Conservation (phyloP, 2,888 invertebrate species). For the Catocala fraxini region DNA sequence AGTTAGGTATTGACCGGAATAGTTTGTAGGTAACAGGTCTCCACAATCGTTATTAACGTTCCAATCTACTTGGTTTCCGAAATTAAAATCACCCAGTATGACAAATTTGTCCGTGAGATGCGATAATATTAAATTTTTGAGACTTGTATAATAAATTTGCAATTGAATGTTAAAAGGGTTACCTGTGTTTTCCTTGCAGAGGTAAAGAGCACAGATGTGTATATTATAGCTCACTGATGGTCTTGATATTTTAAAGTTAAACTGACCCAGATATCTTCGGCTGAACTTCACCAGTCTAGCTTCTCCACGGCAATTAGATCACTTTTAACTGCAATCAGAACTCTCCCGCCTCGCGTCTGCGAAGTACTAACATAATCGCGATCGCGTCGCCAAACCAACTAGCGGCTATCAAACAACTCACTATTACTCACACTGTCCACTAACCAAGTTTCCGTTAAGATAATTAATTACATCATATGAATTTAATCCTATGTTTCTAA, state of each 20-base stretch:
- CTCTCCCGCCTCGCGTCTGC: constrained; percentile 13
- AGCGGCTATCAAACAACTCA: constrained; percentile 12
- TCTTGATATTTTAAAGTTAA: constrained; percentile 7
- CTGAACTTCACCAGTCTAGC: constrained; percentile 13
- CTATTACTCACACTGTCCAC: constrained; percentile 4
- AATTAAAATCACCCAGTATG: too few relatives aligned
- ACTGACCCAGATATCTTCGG: constrained; percentile 15
- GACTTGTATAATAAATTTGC: too few relatives aligned
- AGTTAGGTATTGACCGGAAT: too few relatives aligned
- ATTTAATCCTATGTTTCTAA: neutral
- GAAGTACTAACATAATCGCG: constrained; percentile 6
- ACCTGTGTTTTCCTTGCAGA: constrained; percentile 14
- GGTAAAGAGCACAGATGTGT: constrained; percentile 12
- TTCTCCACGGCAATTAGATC: constrained; percentile 5
- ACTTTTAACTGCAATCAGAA: constrained; percentile 9
- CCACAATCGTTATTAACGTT: too few relatives aligned
- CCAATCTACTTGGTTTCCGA: too few relatives aligned
- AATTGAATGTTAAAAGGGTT: too few relatives aligned
- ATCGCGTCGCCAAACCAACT: constrained; percentile 10
- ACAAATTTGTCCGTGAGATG: too few relatives aligned
- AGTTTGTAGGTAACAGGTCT: too few relatives aligned
- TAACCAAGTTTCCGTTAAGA: constrained; percentile 9
- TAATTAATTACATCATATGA: neutral
- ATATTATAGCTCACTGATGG: constrained; percentile 9
- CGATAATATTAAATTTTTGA: too few relatives aligned